phyloP scores from a whole-genome alignment of 2,888 invertebrate species.

The Andricus curvator region DNA sequence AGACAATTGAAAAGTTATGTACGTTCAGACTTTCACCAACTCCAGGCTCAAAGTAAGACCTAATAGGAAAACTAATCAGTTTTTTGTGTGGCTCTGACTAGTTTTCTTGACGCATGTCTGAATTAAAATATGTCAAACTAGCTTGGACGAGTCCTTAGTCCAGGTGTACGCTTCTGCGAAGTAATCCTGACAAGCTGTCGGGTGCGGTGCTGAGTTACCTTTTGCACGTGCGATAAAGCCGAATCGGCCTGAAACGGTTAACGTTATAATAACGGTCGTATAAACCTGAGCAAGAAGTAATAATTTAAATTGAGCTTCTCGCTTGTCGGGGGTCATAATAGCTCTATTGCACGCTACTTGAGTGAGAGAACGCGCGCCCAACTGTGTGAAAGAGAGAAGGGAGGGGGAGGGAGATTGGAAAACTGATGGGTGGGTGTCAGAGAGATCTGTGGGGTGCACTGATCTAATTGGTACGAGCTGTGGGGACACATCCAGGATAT shows the following conservation, averaged over 20 bases:
- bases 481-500: slow-evolving; percentile 74
- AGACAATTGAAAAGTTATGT: too few relatives aligned
- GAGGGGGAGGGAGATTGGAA: slow-evolving; percentile 65
- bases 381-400: slow-evolving; percentile 47
- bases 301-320: slow-evolving; percentile 72
- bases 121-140: not conserved
- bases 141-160: not conserved
- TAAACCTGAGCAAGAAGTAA: slow-evolving; percentile 63
- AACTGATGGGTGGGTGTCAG: slow-evolving; percentile 60
- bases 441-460: slow-evolving; percentile 67
- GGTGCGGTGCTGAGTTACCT: slow-evolving; percentile 16
- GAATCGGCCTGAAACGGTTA: slow-evolving; percentile 63
- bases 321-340: slow-evolving; percentile 67
- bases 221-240: slow-evolving; percentile 35
- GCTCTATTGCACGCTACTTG: slow-evolving; percentile 70
- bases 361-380: slow-evolving; percentile 50
- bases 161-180: not conserved
- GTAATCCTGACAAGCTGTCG: not conserved
- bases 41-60: not conserved
- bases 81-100: not conserved
- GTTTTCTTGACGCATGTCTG: not conserved
- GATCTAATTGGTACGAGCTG: slow-evolving; percentile 73
- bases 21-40: too few relatives aligned
- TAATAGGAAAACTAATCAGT: not conserved
- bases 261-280: slow-evolving; percentile 68